A percentile compares a stretch with the other conserved stretches of the same genome.
Evolutionary conservation across 37 sponge, comb jelly and placozoan genomes (phyloP).

Genomic region (Amphimedon queenslandica): DNA sequence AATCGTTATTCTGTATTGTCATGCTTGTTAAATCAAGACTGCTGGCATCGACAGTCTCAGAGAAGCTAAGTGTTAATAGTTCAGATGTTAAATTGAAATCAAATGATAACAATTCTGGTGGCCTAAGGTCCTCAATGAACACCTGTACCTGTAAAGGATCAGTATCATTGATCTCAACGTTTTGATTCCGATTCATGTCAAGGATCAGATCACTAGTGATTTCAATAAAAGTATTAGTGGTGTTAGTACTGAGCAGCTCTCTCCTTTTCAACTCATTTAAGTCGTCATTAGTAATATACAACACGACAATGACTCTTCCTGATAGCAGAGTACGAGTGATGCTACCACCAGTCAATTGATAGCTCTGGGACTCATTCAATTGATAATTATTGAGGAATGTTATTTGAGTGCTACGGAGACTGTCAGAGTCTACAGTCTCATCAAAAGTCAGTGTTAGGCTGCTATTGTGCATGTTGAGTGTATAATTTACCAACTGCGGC

Average conservation of each 20-base stretch:
- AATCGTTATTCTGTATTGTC: slow-evolving; percentile 36
- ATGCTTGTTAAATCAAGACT: slow-evolving; percentile 50
- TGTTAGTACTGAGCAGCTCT: slow-evolving; percentile 38
- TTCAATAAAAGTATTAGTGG: slow-evolving; percentile 42
- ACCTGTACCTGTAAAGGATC: slow-evolving; percentile 19
- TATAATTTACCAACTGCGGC: slow-evolving; percentile 59
- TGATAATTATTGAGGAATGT: slow-evolving; percentile 42
- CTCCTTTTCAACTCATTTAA: slow-evolving; percentile 86
- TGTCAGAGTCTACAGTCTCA: slow-evolving; percentile 75
- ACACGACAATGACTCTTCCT: slow-evolving; percentile 50
- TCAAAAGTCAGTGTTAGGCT: slow-evolving; percentile 76
- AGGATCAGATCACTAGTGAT: slow-evolving; percentile 44
- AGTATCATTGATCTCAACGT: slow-evolving; percentile 30
- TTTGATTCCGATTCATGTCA: slow-evolving; percentile 82
- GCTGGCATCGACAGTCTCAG: slow-evolving; percentile 77
- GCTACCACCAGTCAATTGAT: slow-evolving; percentile 40
- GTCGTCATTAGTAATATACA: slow-evolving; percentile 66
- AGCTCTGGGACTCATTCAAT: slow-evolving; percentile 27
- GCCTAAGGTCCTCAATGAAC: slow-evolving; percentile 44
- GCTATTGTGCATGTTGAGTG: slow-evolving; percentile 68
- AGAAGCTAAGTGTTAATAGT: slow-evolving; percentile 61
- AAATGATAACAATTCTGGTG: slow-evolving; percentile 51
- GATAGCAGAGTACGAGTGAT: slow-evolving; percentile 29
- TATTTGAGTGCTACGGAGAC: slow-evolving; percentile 47
- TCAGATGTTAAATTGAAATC: slow-evolving; percentile 68